phyloP scores from a whole-genome alignment of 1,140 invertebrate species.

The Patella vulgata region DNA sequence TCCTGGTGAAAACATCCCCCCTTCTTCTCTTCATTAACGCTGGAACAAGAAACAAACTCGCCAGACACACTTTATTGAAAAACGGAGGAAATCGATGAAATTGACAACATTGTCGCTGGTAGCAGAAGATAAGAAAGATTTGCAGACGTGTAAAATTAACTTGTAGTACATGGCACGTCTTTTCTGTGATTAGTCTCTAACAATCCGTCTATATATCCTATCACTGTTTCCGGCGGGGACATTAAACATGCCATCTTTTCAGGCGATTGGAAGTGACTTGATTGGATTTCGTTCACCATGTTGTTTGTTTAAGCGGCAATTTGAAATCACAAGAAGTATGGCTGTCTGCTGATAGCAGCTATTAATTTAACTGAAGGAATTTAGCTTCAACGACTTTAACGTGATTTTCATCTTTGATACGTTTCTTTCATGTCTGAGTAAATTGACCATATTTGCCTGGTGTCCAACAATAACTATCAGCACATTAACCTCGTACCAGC shows the following conservation, averaged over 20 bases:
- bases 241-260: neutral
- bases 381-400: neutral
- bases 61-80: too few species aligned
- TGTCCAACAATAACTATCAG: neutral
- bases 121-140: too few species aligned
- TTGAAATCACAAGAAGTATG: neutral
- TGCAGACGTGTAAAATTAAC: too few species aligned
- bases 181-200: too few species aligned
- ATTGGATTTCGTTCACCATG: slow-evolving; percentile 5
- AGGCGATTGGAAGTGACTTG: neutral
- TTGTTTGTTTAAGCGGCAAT: neutral
- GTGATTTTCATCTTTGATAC: neutral
- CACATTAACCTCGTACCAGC: too few species aligned
- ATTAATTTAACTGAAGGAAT: neutral
- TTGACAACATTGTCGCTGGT: too few species aligned
- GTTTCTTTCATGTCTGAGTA: neutral
- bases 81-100: too few species aligned
- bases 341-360: neutral
- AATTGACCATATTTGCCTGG: neutral
- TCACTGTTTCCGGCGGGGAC: neutral
- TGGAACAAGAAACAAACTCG: too few species aligned
- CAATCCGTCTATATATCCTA: too few species aligned
- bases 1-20: too few species aligned
- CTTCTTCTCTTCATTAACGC: too few species aligned
- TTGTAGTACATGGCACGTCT: too few species aligned